A percentile compares a stretch with the other conserved stretches of the same genome.
phyloP scores from a whole-genome alignment of 1,140 invertebrate genomes.

The Brachystomella parvula region DNA sequence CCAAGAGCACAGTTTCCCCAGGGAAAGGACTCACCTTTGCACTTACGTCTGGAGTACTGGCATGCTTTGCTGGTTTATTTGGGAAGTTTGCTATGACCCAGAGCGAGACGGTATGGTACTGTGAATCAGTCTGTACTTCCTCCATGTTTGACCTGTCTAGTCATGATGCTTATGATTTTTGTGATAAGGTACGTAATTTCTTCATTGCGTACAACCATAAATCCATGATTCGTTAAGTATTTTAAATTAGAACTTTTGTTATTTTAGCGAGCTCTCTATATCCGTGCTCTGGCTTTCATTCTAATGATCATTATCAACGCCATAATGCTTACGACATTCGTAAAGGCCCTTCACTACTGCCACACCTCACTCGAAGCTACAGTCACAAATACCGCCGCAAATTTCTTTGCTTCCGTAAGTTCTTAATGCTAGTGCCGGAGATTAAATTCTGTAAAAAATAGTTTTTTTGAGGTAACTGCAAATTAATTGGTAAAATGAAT shows the following conservation, averaged over 20 bases:
- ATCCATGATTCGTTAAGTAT: not conserved
- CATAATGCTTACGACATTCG: constrained; percentile 46
- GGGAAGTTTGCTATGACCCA: constrained; percentile 42
- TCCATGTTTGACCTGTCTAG: constrained; percentile 14
- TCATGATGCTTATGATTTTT: constrained; percentile 24
- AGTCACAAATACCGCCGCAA: constrained; percentile 45
- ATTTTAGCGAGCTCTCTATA: constrained; percentile 35
- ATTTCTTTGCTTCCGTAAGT: constrained; percentile 46
- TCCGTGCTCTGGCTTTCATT: constrained; percentile 39
- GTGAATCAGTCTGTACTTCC: constrained; percentile 33
- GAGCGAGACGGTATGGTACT: constrained; percentile 39
- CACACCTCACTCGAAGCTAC: constrained; percentile 45
- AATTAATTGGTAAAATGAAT: not conserved
- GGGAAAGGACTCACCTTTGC: constrained; percentile 39
- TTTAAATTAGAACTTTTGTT: constrained; percentile 8
- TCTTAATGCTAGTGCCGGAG: not conserved
- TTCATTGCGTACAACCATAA: not conserved
- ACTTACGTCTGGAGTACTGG: constrained; percentile 40
- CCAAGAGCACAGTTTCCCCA: constrained; percentile 2
- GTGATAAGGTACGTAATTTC: constrained; percentile 32
- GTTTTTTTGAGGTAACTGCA: not conserved
- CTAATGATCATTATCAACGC: constrained; percentile 43
- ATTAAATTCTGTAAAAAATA: constrained; percentile 14
- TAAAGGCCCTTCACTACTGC: constrained; percentile 43
- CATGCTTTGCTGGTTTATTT: constrained; percentile 39